Conservation (phyloP, 2,113 vertebrate species). For the Colossoma macropomum region DNA sequence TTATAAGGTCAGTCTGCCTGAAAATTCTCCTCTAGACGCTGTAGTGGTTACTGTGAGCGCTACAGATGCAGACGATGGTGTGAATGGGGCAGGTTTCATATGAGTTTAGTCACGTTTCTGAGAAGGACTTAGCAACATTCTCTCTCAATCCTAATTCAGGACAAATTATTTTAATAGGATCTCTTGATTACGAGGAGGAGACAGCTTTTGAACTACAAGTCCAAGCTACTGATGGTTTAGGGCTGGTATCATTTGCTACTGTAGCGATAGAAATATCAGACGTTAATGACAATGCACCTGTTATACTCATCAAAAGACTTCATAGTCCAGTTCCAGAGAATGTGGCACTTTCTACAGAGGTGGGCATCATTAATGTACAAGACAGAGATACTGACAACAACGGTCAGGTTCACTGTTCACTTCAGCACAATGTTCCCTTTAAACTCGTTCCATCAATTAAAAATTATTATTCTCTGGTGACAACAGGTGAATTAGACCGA, state of each 20-base stretch:
- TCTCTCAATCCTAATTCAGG: neutral
- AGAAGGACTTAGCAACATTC: conserved; percentile 57
- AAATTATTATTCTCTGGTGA: conserved; percentile 53
- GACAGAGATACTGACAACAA: conserved; percentile 73
- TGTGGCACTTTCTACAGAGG: conserved; percentile 59
- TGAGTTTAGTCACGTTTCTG: conserved; percentile 66
- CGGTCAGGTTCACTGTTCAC: conserved; percentile 66
- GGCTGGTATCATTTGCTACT: conserved; percentile 65
- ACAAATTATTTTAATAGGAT: neutral
- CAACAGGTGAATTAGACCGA: conserved; percentile 38
- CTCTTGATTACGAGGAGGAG: conserved; percentile 57
- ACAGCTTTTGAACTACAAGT: conserved; percentile 46
- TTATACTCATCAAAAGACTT: conserved; percentile 66
- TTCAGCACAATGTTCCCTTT: conserved; percentile 67
- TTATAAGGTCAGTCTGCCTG: conserved; percentile 50
- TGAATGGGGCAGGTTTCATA: conserved; percentile 32
- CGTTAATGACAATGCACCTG: conserved; percentile 57
- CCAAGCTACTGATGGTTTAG: conserved; percentile 71
- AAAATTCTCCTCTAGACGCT: conserved; percentile 43
- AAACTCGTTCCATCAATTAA: conserved; percentile 66
- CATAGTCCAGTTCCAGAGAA: conserved; percentile 64
- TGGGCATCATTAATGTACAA: conserved; percentile 71
- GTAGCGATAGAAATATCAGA: conserved; percentile 67
- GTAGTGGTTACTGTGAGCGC: conserved; percentile 66
- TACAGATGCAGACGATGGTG: conserved; percentile 62